Base-by-base conservation (phyloP, 2,797 vertebrate species). In the Buphagus erythrorhynchus region DNA sequence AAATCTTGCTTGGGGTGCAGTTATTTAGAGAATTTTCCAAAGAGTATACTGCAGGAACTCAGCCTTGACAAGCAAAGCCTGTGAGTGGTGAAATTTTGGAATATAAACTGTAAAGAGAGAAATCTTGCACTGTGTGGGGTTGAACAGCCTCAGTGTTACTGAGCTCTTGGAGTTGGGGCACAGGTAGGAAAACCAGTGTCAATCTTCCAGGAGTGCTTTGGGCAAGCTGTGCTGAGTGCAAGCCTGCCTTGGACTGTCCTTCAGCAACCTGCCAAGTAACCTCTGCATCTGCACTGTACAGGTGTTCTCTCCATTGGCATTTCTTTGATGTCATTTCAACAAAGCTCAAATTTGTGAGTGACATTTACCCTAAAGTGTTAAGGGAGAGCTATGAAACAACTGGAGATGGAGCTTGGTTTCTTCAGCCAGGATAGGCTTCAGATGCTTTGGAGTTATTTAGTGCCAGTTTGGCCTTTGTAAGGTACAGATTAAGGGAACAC, bases 201-300 rank as follows among this genome's bases (percentile, higher is more conserved):
- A n/a, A 21, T 77, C 36, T 91, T 93, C 18, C 43, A 54, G 55
- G 29, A 79, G n/a, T 22, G 38, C 21, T 85, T 85, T 15, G 13
- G 75, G 71, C 55, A 52, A 68, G 66, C 48, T 69, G 15, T 0
- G 1, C 69, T 1, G 0, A 54, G 33, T 62, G 18, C 45, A 83
- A 74, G 46, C 33, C 35, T 87, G 59, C 45, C 66, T 58, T 40
- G n/a, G 49, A 49, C 35, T 80, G 31, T 52, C 58, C 54, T 83
- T 65, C 75, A 36, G 45, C 38, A 26, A 5, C 13, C 51, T 9
- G 2, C 38, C 59, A 6, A 57, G n/a, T 29, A 76, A 33, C 71
- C 26, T 87, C n/a, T 46, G 54, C 9, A 5, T 13, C 36, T 28
- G 0, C 36, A 62, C n/a, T 0, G 0, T 12, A 35, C 82, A 68